Evolutionary conservation across 2,888 invertebrate species (phyloP), one percentile per base, ranked within the genome.

Genomic region (Chromoteleia sp.): DNA sequence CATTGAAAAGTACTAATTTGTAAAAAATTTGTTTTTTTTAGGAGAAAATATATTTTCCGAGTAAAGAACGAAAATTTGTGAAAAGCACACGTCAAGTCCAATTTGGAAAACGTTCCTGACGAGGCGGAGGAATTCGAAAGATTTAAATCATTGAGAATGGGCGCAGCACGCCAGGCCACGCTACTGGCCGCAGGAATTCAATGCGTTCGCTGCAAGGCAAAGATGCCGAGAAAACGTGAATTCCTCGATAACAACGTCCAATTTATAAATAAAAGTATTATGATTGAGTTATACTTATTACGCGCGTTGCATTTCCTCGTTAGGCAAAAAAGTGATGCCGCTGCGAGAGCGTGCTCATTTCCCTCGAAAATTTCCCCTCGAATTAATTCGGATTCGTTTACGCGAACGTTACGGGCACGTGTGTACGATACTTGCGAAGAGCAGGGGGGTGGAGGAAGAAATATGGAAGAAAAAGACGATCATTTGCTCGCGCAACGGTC

Each of bases 171-270:
- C 50, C 77, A 70, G 75, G 73, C 74, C 71, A 65, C 81, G 70
- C 79, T 82, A 48, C 68, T 71, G 76, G 81, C 83, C 79, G 54
- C 76, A 83, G 77, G 82, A 82, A 83, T 83, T 82, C 81, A 74
- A 73, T 74, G 79, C 81, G 77, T 77, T 74, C 70, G 63, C 68
- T 70, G 68, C 58, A 50, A 73, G 76, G 76, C 71, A 73, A 41
- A 79, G 78, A 81, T 78, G 78, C 83, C 59, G 77, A 63, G 71
- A 77, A 77, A 74, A 73, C 63, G 77, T 56, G 77, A 61, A 81
- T 68, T 77, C 63, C 36, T 63, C 29, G 61, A 68, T 73, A 71
- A 67, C 59, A 48, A 71, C 45, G 19, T 48, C 58, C 56, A 74
- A 45, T 59, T 79, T 79, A 63, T 50, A 73, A 79, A 79, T 71